A percentile compares a stretch with the other conserved stretches of the same genome.
phyloP scores from a whole-genome alignment of 2,888 invertebrate genomes.

The Atrina japonica region DNA sequence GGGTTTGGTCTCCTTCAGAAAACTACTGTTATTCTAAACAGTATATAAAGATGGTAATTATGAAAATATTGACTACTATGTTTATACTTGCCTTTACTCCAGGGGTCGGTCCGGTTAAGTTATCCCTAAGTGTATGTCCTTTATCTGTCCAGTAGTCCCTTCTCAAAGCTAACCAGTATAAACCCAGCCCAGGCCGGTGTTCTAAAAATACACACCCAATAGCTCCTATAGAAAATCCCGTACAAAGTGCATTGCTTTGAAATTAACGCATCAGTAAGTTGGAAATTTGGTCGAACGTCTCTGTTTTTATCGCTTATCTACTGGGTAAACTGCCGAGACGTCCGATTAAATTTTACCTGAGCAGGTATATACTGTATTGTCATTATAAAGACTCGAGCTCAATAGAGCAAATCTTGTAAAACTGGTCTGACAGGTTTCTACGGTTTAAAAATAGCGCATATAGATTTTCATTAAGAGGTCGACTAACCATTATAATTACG shows the following conservation, averaged over 20 bases:
- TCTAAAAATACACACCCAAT: constrained; percentile 55
- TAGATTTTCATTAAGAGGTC: too few species aligned
- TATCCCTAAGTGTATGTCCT: too few species aligned
- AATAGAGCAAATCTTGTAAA: constrained; percentile 50
- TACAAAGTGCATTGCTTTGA: constrained; percentile 11
- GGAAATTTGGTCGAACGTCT: background rate
- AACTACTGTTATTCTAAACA: background rate
- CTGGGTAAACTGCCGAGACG: background rate
- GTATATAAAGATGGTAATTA: too few species aligned
- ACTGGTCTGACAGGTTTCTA: constrained; percentile 61
- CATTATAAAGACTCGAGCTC: constrained; percentile 13
- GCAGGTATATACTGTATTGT: background rate
- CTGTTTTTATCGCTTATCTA: background rate
- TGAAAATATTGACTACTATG: too few species aligned
- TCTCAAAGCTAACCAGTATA: constrained; percentile 14
- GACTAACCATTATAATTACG: too few species aligned
- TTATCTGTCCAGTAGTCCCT: background rate
- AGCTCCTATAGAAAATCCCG: constrained; percentile 7
- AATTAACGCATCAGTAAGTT: constrained; percentile 9
- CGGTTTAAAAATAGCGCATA: constrained; percentile 37
- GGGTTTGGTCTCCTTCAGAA: constrained; percentile 8
- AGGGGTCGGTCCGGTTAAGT: constrained; percentile 2
- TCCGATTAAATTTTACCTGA: background rate
- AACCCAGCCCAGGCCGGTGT: constrained; percentile 49
- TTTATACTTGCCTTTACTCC: background rate